Evolutionary conservation across 2,888 invertebrate genomes (phyloP).

Genomic region (Carterocephalus palaemon): DNA sequence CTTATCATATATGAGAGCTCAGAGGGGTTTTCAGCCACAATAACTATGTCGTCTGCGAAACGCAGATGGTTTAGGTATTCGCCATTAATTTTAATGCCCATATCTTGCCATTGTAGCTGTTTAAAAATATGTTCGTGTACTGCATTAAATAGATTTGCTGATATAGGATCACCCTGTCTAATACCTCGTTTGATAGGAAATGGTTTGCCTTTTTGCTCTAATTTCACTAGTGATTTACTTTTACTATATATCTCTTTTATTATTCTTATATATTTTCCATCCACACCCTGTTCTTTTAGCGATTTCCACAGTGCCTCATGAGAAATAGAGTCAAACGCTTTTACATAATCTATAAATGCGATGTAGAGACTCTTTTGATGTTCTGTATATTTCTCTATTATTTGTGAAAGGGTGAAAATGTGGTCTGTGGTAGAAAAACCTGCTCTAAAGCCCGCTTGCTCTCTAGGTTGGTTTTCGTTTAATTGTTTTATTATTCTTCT

Average conservation of each 20-base stretch:
- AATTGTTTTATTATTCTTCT: background rate
- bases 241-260: too few relatives aligned
- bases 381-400: too few relatives aligned
- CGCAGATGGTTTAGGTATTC: background rate
- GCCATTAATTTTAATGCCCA: background rate
- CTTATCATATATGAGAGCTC: background rate
- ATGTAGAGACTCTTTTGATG: too few relatives aligned
- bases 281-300: background rate
- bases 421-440: slow-evolving; percentile 3
- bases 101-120: background rate
- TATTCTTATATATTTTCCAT: too few relatives aligned
- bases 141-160: background rate
- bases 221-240: background rate
- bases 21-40: background rate
- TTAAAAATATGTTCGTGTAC: background rate
- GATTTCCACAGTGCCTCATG: background rate
- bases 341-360: background rate
- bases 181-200: background rate
- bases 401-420: background rate
- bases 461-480: too few relatives aligned
- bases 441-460: background rate
- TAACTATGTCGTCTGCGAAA: background rate
- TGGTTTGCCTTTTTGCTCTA: background rate
- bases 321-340: slow-evolving; percentile 1
- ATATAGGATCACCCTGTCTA: background rate